Evolutionary conservation across 2,113 vertebrate genomes (phyloP), one percentile per base, ranked within the genome.

Genomic region (Poeciliopsis retropinna): DNA sequence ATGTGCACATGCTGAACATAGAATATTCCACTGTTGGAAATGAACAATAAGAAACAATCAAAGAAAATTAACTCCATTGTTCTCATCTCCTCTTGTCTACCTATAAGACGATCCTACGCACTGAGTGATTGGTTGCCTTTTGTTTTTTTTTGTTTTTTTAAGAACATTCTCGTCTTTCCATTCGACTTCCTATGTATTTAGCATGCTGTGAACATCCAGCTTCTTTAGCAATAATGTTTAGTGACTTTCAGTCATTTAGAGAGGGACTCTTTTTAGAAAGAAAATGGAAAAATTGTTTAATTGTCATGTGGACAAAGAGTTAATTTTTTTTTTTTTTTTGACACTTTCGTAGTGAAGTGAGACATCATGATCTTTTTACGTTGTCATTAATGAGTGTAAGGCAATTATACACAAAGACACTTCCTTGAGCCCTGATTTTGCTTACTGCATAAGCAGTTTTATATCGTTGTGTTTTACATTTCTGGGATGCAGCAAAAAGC

Each of bases 1-100:
- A 72, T 70, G 60, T 85, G 67, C 73, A 79, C 76, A 64, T 41
- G 19, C 81, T 82, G 69, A 85, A 80, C 84, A 75, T n/a, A 75
- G 73, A 84, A 60, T 84, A 72, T 80, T 2, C 67, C 64, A 68
- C 70, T 67, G 5, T 69, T 64, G 77, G 31, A n/a, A 82, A 78
- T 61, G 66, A 69, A 25, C 73, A 69, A 28, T 31, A 17, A 70
- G 54, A 30, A 74, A 69, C 27, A 27, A 64, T 69, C 57, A 76
- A 39, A 75, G 70, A 25, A 41, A 54, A 31, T 60, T 32, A 68
- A 72, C n/a, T 64, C 67, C 51, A 57, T 44, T 39, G 54, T 70
- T 63, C 11, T 62, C 27, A 9, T 67, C 27, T 32, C 17, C 3
- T 65, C 27, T 51, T 5, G 61, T 29, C 27, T 30, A 14, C 28